phyloP scores from a whole-genome alignment of 1,140 invertebrate genomes.

The Saccostrea echinata region DNA sequence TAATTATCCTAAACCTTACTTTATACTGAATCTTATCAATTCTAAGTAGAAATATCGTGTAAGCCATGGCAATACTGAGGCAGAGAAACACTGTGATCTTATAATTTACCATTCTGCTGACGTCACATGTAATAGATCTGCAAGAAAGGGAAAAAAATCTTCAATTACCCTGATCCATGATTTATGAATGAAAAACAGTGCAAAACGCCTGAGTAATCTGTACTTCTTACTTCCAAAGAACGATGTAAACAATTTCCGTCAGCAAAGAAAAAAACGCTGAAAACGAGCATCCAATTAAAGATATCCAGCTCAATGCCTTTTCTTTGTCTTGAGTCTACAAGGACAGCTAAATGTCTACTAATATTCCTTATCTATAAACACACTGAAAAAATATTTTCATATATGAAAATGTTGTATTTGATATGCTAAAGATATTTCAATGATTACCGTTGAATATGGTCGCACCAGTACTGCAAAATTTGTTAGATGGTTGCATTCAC shows the following conservation, averaged over 20 bases:
- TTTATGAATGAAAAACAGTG: too few species aligned
- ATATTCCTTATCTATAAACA: too few species aligned
- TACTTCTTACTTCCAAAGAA: background rate
- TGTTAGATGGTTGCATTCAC: background rate
- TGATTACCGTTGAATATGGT: background rate
- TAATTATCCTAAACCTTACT: background rate
- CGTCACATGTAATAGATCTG: background rate
- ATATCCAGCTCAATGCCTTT: background rate
- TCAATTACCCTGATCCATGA: too few species aligned
- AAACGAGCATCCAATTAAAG: background rate
- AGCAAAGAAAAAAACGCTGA: background rate
- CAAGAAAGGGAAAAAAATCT: too few species aligned
- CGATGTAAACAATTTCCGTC: background rate
- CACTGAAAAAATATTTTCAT: too few species aligned
- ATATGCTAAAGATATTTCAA: background rate
- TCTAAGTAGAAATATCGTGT: background rate
- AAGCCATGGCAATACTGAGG: background rate
- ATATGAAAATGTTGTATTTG: too few species aligned
- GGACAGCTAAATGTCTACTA: background rate
- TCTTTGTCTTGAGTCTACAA: background rate
- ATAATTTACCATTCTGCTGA: background rate
- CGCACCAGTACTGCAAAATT: background rate
- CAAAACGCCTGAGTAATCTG: too few species aligned
- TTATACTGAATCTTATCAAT: background rate
- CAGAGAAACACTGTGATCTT: background rate